phyloP scores from a whole-genome alignment of 2,888 invertebrate genomes.

The Luperina testacea region DNA sequence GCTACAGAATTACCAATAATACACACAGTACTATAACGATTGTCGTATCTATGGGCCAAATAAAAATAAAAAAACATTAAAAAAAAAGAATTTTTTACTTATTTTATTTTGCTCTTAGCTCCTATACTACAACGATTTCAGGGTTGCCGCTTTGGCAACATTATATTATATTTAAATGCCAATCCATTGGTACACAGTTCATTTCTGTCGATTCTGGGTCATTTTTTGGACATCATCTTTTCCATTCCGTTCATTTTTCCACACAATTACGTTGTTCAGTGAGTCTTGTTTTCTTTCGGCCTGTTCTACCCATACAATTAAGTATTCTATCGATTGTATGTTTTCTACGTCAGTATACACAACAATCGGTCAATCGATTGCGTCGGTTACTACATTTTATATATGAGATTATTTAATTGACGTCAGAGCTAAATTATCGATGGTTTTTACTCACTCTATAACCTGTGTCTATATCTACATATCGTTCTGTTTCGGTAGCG shows the following conservation, averaged over 20 bases:
- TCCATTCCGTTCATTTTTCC: conserved; percentile 5
- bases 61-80: too few relatives aligned
- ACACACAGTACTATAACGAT: too few relatives aligned
- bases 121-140: too few relatives aligned
- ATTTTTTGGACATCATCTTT: too few relatives aligned
- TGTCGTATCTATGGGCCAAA: too few relatives aligned
- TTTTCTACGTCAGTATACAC: conserved; percentile 27
- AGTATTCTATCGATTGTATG: conserved; percentile 47
- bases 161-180: too few relatives aligned
- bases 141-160: too few relatives aligned
- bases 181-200: too few relatives aligned
- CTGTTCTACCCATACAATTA: conserved; percentile 18
- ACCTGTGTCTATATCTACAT: conserved; percentile 34
- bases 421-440: conserved; percentile 60
- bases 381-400: conserved; percentile 48
- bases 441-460: conserved; percentile 42
- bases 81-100: too few relatives aligned
- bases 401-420: conserved; percentile 57
- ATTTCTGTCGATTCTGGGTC: too few relatives aligned
- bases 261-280: neutral
- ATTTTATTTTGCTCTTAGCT: too few relatives aligned
- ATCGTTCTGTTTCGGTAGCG: conserved; percentile 22
- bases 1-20: too few relatives aligned
- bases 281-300: conserved; percentile 16
- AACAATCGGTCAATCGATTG: conserved; percentile 2